Conservation (phyloP, 2,888 invertebrate species). For the Pseudococcus viburni region DNA sequence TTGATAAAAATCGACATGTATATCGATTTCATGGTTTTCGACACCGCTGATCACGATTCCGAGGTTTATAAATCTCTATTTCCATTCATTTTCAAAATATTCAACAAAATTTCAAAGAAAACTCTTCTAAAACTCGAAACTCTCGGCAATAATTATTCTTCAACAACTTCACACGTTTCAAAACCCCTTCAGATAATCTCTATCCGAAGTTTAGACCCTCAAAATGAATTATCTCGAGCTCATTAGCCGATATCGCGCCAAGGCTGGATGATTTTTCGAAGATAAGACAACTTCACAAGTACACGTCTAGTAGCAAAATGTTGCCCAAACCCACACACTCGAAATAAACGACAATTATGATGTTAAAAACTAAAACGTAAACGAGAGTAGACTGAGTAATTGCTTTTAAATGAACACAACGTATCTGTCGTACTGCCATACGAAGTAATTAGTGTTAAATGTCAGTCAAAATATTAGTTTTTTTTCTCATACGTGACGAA, state of each 20-base stretch:
- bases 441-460: conserved; percentile 34
- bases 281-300: conserved; percentile 15
- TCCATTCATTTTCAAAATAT: too few relatives aligned
- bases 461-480: conserved; percentile 27
- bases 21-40: too few relatives aligned
- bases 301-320: background rate
- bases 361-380: conserved; percentile 8
- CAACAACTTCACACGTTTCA: too few relatives aligned
- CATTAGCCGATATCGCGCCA: background rate
- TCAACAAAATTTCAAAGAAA: too few relatives aligned
- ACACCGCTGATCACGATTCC: too few relatives aligned
- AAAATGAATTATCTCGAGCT: background rate
- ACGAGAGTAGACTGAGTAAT: conserved; percentile 17
- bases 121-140: too few relatives aligned
- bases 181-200: background rate
- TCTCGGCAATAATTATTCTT: too few relatives aligned
- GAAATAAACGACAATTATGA: conserved; percentile 34
- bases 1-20: too few relatives aligned
- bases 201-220: background rate
- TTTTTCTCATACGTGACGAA: conserved; percentile 30
- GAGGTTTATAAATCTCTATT: too few relatives aligned
- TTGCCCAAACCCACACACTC: conserved; percentile 12
- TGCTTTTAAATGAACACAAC: conserved; percentile 34
- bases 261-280: conserved; percentile 16
- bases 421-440: background rate